phyloP scores from a whole-genome alignment of 1,140 invertebrate species.

The Aplysia californica region DNA sequence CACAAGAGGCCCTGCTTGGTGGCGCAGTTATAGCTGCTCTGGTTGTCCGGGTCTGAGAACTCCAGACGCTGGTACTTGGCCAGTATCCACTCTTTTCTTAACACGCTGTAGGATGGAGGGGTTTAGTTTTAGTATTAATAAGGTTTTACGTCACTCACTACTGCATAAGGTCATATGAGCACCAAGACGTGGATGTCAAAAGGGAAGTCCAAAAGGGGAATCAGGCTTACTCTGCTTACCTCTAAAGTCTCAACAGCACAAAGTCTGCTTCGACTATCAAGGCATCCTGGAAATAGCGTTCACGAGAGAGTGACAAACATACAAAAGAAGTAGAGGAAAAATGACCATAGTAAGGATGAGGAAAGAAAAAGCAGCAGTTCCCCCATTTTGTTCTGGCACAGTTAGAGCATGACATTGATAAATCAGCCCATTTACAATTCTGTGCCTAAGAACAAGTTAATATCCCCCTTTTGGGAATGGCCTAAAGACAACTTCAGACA shows the following conservation, averaged over 20 bases:
- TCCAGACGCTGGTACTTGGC: slow-evolving; percentile 92
- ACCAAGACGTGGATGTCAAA: not conserved
- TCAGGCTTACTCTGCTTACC: not conserved
- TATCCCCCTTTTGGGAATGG: too few species aligned
- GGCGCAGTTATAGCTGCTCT: slow-evolving; percentile 81
- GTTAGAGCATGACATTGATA: too few species aligned
- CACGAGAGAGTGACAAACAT: too few species aligned
- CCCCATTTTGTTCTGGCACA: too few species aligned
- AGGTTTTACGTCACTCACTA: not conserved
- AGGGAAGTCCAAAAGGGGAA: not conserved
- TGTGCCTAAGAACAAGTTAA: too few species aligned
- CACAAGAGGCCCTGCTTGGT: slow-evolving; percentile 87
- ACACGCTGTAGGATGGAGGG: slow-evolving; percentile 74
- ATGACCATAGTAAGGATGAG: too few species aligned
- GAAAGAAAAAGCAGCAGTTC: too few species aligned
- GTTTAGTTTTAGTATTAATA: not conserved
- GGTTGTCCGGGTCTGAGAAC: slow-evolving; percentile 80
- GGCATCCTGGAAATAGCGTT: too few species aligned
- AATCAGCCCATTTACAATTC: too few species aligned
- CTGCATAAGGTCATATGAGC: not conserved
- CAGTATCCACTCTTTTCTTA: slow-evolving; percentile 90
- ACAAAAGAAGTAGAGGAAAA: too few species aligned
- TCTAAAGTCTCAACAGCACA: not conserved
- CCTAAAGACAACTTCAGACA: too few species aligned
- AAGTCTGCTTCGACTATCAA: too few species aligned